These are phyloP conservation scores for Tetramorium bicarinatum DNA, from an alignment of 2,888 invertebrate genomes.

Conservation along the genomic window DNA sequence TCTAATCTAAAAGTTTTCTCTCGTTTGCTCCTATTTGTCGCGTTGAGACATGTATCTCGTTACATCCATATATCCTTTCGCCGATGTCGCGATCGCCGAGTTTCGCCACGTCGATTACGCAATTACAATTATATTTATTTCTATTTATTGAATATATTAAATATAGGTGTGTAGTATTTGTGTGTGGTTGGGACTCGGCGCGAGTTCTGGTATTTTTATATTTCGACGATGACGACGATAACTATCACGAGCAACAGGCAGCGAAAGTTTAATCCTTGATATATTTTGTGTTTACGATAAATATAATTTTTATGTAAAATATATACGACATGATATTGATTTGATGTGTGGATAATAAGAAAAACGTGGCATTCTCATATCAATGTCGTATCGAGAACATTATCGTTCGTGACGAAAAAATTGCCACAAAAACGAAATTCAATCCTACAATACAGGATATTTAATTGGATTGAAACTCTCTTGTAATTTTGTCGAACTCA, in stretches of 20 bases:
- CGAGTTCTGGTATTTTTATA: conserved; percentile 12
- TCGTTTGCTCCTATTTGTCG: background rate
- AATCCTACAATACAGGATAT: background rate
- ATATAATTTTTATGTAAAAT: too few species aligned
- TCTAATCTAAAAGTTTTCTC: background rate
- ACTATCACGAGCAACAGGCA: background rate
- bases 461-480: background rate
- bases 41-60: background rate
- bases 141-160: conserved; percentile 38
- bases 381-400: background rate
- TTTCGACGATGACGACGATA: background rate
- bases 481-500: background rate
- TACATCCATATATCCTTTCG: background rate
- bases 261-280: background rate
- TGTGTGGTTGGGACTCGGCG: conserved; percentile 2
- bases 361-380: background rate
- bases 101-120: conserved; percentile 35
- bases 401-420: background rate
- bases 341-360: background rate
- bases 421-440: background rate
- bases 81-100: background rate
- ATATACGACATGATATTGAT: too few species aligned
- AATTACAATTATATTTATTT: conserved; percentile 44
- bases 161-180: conserved; percentile 26
- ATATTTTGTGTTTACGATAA: background rate